Conservation (phyloP, 2,113 vertebrate species). For the Anolis sagrei region DNA sequence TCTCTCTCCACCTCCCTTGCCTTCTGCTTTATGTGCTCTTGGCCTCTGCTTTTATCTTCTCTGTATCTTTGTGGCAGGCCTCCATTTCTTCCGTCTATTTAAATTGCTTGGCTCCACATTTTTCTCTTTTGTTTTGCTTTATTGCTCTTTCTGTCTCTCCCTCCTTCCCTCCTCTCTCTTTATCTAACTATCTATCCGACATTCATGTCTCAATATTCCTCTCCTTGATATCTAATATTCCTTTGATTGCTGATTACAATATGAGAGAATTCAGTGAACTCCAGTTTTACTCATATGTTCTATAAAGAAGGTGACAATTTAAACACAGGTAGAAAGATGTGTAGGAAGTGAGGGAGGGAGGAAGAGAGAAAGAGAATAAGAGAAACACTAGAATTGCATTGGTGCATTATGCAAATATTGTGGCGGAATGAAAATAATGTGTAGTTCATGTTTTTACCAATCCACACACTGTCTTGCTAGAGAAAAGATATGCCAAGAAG, state of each 20-base stretch:
- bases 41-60: slow-evolving; percentile 26
- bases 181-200: not conserved
- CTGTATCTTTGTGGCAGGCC: slow-evolving; percentile 8
- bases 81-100: slow-evolving; percentile 13
- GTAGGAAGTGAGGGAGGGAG: no score
- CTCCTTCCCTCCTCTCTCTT: no score
- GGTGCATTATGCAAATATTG: not conserved
- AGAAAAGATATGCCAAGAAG: no score
- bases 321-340: not conserved
- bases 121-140: slow-evolving; percentile 6
- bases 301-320: slow-evolving; percentile 10
- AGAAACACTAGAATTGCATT: no score
- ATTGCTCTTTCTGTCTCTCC: not conserved
- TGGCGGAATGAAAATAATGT: no score
- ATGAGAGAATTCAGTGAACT: not conserved
- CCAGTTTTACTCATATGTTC: not conserved
- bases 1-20: not conserved
- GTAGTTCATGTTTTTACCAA: no score
- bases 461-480: no score
- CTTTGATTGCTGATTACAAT: slow-evolving; percentile 22
- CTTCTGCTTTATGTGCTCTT: not conserved
- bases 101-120: not conserved
- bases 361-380: no score
- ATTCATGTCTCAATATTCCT: slow-evolving; percentile 5
- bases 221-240: slow-evolving; percentile 37